These are phyloP conservation scores for Podarcis muralis DNA, from an alignment of 2,113 vertebrate genomes.

Conservation along the genomic window DNA sequence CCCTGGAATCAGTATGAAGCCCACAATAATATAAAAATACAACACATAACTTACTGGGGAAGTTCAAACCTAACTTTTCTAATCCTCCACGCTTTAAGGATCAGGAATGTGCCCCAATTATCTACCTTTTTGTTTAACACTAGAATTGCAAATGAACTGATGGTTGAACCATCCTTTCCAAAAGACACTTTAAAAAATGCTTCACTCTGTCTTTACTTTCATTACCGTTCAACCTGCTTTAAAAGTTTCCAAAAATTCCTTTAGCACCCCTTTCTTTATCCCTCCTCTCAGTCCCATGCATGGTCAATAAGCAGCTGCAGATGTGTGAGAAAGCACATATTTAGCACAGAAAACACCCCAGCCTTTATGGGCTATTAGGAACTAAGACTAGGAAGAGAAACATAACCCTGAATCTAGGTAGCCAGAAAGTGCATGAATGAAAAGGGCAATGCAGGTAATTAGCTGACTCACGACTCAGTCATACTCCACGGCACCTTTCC, in stretches of 20 bases:
- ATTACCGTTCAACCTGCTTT: neutral
- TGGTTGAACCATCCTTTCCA: neutral
- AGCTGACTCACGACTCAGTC: neutral
- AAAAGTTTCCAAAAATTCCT: neutral
- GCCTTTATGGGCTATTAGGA: neutral
- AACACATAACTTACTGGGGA: neutral
- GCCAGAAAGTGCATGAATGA: neutral
- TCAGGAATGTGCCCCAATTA: neutral
- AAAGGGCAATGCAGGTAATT: neutral
- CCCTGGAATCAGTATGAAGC: neutral
- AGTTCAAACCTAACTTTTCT: neutral
- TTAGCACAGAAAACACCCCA: neutral
- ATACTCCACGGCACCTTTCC: neutral
- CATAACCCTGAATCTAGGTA: neutral
- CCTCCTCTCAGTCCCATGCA: neutral
- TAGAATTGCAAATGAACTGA: neutral
- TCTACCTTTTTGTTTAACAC: neutral
- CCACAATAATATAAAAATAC: neutral
- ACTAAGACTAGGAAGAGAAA: neutral
- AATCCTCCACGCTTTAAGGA: neutral
- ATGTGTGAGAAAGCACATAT: neutral
- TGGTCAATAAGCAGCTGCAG: neutral
- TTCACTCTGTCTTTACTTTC: neutral
- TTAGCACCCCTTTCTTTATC: neutral
- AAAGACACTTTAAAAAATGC: neutral